These are phyloP conservation scores for Tuta absoluta DNA, from an alignment of 2,888 invertebrate genomes.

Conservation along the genomic window DNA sequence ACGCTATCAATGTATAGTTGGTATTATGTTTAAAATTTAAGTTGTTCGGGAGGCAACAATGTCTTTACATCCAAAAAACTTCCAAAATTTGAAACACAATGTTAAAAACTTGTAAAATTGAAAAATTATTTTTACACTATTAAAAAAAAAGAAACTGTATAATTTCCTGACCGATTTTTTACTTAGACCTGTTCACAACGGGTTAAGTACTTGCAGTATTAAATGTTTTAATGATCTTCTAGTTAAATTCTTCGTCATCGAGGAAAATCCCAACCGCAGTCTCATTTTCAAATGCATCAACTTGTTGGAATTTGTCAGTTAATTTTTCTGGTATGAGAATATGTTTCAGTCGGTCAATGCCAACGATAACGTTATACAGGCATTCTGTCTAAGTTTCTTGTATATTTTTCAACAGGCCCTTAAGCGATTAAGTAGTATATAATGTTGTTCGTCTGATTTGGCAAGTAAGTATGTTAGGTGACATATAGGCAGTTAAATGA, in stretches of 20 bases:
- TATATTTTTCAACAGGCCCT: neutral
- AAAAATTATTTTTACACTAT: no score
- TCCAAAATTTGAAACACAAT: no score
- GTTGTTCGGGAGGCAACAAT: no score
- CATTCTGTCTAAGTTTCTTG: neutral
- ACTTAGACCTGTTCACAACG: no score
- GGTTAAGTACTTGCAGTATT: neutral
- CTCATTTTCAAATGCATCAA: conserved; percentile 48
- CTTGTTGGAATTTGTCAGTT: conserved; percentile 37
- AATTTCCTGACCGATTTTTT: no score
- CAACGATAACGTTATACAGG: conserved; percentile 44
- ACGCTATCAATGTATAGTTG: no score
- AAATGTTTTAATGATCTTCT: neutral
- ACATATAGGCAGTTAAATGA: conserved; percentile 51
- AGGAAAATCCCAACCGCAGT: conserved; percentile 47
- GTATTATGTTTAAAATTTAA: no score
- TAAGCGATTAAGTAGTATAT: neutral
- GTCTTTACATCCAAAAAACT: no score
- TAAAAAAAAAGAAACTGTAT: no score
- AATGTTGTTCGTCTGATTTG: conserved; percentile 36
- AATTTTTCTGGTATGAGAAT: conserved; percentile 58
- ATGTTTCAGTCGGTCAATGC: conserved; percentile 68
- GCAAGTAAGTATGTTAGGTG: conserved; percentile 46
- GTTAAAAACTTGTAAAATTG: no score
- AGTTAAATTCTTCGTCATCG: conserved; percentile 29